Evolutionary conservation across 2,888 invertebrate species (phyloP).

Genomic region (Cheilosia grossa): DNA sequence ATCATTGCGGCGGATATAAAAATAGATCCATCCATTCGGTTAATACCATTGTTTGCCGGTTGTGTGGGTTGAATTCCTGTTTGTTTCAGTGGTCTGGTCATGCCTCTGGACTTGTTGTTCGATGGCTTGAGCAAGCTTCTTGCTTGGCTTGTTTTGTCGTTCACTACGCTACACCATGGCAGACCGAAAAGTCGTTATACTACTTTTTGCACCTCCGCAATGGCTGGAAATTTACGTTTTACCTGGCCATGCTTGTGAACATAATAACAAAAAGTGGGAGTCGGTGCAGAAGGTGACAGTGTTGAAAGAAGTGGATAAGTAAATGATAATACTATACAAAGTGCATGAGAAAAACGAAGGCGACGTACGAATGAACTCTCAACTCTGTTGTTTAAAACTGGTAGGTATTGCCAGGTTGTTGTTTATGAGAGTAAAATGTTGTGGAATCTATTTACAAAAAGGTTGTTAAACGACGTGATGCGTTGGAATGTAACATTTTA

Average conservation of each 20-base stretch:
- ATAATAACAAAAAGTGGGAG: slow-evolving; percentile 42
- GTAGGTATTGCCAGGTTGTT: neutral
- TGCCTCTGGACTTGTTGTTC: slow-evolving; percentile 64
- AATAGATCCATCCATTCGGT: slow-evolving; percentile 68
- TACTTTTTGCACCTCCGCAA: slow-evolving; percentile 63
- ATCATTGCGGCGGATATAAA: slow-evolving; percentile 56
- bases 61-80: slow-evolving; percentile 61
- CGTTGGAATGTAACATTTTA: no score
- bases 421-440: no score
- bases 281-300: slow-evolving; percentile 9
- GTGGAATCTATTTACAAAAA: neutral
- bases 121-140: slow-evolving; percentile 58
- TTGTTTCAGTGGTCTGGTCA: slow-evolving; percentile 63
- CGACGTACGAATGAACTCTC: slow-evolving; percentile 42
- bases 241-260: slow-evolving; percentile 47
- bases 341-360: slow-evolving; percentile 15
- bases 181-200: slow-evolving; percentile 62
- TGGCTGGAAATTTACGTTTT: slow-evolving; percentile 58
- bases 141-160: slow-evolving; percentile 69
- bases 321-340: slow-evolving; percentile 10
- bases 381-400: slow-evolving; percentile 8
- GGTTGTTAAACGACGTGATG: neutral
- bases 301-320: slow-evolving; percentile 11
- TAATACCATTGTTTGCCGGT: slow-evolving; percentile 39
- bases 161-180: slow-evolving; percentile 37